Conservation (phyloP, 2,888 invertebrate genomes). For the Agapostemon virescens region DNA sequence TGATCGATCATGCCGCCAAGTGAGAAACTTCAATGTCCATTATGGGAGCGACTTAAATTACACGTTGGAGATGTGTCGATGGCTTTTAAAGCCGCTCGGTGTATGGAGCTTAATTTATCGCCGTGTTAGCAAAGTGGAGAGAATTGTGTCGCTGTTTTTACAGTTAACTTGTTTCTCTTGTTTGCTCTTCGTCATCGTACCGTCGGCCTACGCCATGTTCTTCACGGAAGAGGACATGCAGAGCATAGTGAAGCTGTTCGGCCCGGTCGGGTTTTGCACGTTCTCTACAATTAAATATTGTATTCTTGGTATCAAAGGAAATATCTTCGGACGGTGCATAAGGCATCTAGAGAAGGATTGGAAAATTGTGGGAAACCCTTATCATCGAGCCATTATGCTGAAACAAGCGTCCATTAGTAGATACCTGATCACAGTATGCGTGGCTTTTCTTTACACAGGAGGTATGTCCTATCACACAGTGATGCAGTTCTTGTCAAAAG, state of each 20-base stretch:
- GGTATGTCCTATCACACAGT: conserved; percentile 50
- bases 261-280: conserved; percentile 63
- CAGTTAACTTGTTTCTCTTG: conserved; percentile 15
- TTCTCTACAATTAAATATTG: conserved; percentile 65
- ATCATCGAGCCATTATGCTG: conserved; percentile 62
- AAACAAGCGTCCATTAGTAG: conserved; percentile 59
- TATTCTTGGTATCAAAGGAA: conserved; percentile 45
- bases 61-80: conserved; percentile 65
- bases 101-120: conserved; percentile 58
- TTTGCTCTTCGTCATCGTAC: conserved; percentile 49
- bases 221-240: conserved; percentile 27
- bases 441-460: conserved; percentile 54
- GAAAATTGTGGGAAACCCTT: conserved; percentile 38
- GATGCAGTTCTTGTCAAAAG: conserved; percentile 36
- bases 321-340: conserved; percentile 51
- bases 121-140: background rate
- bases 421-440: conserved; percentile 51
- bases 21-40: background rate
- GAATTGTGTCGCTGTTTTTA: background rate
- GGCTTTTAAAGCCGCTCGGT: conserved; percentile 65
- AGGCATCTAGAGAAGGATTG: conserved; percentile 66
- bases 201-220: conserved; percentile 40
- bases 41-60: conserved; percentile 33
- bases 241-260: conserved; percentile 60
- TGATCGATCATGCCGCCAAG: conserved; percentile 32